A percentile compares a stretch with the other conserved stretches of the same genome.
Evolutionary conservation across 64 coral and sea anemone genomes (phyloP).

Genomic region (Catalaphyllia jardinei): DNA sequence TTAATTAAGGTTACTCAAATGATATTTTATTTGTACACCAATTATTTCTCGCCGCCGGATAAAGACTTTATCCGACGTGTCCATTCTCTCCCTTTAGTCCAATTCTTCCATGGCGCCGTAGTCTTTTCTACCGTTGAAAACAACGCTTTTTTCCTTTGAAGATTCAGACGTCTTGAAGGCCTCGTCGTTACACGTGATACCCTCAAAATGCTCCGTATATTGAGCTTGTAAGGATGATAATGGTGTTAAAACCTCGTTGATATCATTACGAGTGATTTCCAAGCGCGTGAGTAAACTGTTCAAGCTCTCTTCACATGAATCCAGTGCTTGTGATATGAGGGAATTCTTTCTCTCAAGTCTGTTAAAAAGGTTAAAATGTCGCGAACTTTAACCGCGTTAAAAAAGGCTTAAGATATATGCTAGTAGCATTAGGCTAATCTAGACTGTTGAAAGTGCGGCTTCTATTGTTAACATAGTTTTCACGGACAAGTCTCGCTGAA

Average conservation of each 20-base stretch:
- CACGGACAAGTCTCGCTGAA: no score
- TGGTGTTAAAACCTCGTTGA: neutral
- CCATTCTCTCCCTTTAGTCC: neutral
- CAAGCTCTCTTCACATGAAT: neutral
- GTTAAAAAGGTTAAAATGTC: neutral
- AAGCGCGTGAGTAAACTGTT: neutral
- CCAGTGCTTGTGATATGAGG: neutral
- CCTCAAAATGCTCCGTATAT: neutral
- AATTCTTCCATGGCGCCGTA: slow-evolving; percentile 41
- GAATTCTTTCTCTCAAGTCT: slow-evolving; percentile 8
- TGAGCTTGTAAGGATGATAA: neutral
- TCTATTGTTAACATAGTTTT: no score
- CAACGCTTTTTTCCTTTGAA: neutral
- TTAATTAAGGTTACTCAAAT: no score
- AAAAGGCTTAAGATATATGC: no score
- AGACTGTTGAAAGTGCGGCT: no score
- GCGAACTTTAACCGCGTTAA: no score
- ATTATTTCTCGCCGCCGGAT: no score
- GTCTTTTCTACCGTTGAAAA: neutral
- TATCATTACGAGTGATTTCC: neutral
- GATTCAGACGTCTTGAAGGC: neutral
- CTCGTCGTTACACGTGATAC: neutral
- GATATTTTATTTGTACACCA: no score
- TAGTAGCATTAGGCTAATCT: no score
- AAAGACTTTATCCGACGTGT: neutral